Evolutionary conservation across 2,113 vertebrate genomes (phyloP).

Genomic region (Entosphenus tridentatus): DNA sequence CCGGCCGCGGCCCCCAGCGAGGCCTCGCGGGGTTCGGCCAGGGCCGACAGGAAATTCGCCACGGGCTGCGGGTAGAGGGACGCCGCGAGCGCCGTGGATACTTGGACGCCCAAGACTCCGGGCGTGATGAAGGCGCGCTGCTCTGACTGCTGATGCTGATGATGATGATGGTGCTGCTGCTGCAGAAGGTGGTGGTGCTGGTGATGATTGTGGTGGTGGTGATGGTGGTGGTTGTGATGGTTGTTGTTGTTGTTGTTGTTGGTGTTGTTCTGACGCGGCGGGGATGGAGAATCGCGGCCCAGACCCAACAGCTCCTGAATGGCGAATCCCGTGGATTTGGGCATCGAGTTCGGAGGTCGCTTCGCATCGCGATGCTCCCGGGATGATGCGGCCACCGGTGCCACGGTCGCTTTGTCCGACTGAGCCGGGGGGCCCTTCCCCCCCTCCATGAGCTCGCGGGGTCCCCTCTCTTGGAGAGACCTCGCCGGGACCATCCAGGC

Average conservation of each 20-base stretch:
- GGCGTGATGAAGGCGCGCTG: conserved; percentile 6
- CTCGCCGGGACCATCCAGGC: background rate
- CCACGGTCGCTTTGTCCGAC: background rate
- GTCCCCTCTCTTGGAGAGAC: background rate
- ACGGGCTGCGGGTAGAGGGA: background rate
- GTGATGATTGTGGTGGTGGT: no score
- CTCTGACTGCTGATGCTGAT: background rate
- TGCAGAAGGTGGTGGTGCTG: no score
- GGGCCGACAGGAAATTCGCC: background rate
- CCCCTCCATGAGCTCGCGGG: background rate
- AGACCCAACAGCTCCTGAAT: conserved; percentile 4
- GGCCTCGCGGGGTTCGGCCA: background rate
- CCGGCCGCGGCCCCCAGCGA: no score
- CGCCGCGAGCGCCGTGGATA: background rate
- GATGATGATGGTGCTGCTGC: background rate
- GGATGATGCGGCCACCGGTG: background rate
- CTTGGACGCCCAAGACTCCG: conserved; percentile 2
- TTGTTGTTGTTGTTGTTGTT: no score
- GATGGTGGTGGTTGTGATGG: no score
- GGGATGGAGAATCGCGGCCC: background rate
- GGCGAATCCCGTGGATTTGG: conserved; percentile 3
- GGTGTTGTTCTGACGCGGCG: no score
- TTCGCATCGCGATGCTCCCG: background rate
- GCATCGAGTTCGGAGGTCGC: background rate
- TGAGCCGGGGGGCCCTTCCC: background rate